Evolutionary conservation across 2,888 invertebrate species (phyloP).

Genomic region (Amblyteles armatorius): DNA sequence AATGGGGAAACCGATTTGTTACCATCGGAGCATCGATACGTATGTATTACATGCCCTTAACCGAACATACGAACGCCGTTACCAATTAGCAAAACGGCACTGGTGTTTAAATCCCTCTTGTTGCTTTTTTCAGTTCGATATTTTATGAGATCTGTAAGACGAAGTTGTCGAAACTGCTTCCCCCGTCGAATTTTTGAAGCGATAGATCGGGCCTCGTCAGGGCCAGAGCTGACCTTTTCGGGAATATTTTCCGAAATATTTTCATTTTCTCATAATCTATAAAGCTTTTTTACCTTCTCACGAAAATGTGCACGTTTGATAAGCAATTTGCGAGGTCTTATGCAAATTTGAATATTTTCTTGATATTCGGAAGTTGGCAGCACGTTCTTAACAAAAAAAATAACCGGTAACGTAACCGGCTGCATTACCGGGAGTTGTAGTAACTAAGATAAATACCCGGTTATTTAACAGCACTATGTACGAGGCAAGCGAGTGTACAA

Average conservation of each 20-base stretch:
- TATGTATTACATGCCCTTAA: no score
- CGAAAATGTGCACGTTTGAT: background rate
- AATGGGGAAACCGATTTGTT: no score
- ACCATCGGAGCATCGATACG: no score
- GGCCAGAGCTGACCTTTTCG: no score
- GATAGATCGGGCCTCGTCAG: no score
- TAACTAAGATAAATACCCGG: slow-evolving; percentile 1
- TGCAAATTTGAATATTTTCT: background rate
- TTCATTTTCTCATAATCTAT: background rate
- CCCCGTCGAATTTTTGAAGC: no score
- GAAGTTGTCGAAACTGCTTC: no score
- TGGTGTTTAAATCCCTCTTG: background rate
- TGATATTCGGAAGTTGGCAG: background rate
- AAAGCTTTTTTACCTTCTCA: background rate
- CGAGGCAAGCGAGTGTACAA: background rate
- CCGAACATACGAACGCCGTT: no score
- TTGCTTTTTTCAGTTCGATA: background rate
- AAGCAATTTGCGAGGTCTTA: background rate
- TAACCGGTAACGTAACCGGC: background rate
- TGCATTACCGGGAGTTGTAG: background rate
- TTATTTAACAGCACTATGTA: slow-evolving; percentile 7
- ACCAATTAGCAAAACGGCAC: background rate
- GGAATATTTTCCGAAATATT: no score
- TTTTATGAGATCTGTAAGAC: no score
- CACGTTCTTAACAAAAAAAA: background rate